Conservation (phyloP, 2,113 vertebrate genomes). For the Thymallus thymallus region DNA sequence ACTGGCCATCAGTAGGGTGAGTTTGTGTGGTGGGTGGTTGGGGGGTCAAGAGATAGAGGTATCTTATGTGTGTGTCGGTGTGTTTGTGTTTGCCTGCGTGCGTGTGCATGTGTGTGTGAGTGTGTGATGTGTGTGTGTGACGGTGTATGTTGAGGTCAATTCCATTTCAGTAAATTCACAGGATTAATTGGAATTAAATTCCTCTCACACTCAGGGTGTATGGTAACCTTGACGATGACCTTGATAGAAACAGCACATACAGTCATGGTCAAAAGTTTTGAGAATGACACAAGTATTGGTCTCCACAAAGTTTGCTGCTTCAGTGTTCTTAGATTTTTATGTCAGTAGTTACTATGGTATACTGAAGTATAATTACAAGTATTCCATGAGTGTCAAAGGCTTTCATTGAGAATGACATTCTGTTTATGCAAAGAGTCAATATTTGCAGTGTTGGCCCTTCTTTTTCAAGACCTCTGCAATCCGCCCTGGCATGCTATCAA, state of each 20-base stretch:
- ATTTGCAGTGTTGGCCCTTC: too few species aligned
- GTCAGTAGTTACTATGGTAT: too few species aligned
- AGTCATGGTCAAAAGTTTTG: too few species aligned
- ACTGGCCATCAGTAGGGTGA: slow-evolving; percentile 86
- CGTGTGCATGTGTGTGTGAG: neutral
- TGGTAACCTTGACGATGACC: slow-evolving; percentile 58
- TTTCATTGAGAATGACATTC: too few species aligned
- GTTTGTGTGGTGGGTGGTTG: neutral
- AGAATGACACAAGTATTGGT: too few species aligned
- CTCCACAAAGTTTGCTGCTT: too few species aligned
- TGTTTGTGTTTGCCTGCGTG: neutral
- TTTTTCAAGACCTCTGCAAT: too few species aligned
- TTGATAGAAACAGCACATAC: slow-evolving; percentile 41
- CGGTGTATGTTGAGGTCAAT: slow-evolving; percentile 48
- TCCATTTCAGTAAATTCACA: slow-evolving; percentile 56
- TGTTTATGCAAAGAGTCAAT: too few species aligned
- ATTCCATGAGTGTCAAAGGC: too few species aligned
- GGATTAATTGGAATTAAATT: slow-evolving; percentile 67
- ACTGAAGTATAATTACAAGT: too few species aligned
- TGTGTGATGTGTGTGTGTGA: slow-evolving; percentile 30
- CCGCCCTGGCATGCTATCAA: too few species aligned
- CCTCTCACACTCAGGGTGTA: slow-evolving; percentile 44
- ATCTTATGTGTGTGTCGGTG: neutral
- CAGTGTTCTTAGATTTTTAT: too few species aligned
- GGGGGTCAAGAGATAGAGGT: neutral